phyloP scores from a whole-genome alignment of 2,113 vertebrate genomes.

The Podocnemis expansa region DNA sequence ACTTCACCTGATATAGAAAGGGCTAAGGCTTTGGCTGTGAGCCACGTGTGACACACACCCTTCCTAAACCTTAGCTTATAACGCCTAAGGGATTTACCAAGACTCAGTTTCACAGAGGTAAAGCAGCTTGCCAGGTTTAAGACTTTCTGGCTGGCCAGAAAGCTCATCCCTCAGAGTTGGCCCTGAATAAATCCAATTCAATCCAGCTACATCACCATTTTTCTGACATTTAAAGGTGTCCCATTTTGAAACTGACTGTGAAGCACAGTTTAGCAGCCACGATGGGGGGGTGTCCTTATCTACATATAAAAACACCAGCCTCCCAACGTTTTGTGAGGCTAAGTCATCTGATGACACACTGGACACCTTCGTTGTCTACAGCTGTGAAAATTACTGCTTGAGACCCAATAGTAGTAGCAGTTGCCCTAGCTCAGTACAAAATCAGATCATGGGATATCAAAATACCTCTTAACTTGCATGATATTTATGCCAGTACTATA shows the following conservation, averaged over 20 bases:
- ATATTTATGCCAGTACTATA: not conserved
- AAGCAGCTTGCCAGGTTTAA: not conserved
- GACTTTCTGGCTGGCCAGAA: not conserved
- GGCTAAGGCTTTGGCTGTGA: not conserved
- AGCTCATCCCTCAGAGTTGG: not conserved
- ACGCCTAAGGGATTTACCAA: accelerated
- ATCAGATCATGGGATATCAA: not conserved
- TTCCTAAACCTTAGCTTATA: accelerated
- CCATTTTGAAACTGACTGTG: too few species aligned
- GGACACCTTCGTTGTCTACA: not conserved
- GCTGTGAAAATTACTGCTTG: not conserved
- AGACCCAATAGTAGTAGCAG: not conserved
- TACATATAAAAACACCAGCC: accelerated
- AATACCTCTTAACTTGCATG: too few species aligned
- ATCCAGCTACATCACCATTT: too few species aligned
- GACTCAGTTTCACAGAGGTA: not conserved
- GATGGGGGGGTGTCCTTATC: not conserved
- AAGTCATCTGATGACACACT: not conserved
- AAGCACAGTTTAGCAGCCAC: too few species aligned
- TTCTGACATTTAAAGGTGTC: too few species aligned
- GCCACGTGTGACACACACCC: not conserved
- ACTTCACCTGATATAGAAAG: not conserved
- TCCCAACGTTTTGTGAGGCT: too few species aligned
- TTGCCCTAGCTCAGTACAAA: not conserved
- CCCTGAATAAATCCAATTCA: too few species aligned